Conservation (phyloP, 2,797 vertebrate genomes). For the Poeciliopsis gracilis region DNA sequence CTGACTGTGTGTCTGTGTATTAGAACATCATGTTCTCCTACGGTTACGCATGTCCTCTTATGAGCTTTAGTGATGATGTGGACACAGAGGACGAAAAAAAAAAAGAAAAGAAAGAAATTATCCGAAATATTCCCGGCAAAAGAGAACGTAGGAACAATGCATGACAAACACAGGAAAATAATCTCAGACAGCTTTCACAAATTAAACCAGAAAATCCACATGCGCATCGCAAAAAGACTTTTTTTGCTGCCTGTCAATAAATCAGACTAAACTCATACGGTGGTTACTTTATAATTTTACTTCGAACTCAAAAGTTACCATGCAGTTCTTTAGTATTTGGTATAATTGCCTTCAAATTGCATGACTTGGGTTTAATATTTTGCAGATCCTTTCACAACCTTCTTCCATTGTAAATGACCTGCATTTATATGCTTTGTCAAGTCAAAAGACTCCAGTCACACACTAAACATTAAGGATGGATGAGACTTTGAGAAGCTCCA, state of each 20-base stretch:
- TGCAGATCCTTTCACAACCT: background rate
- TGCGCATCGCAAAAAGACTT: background rate
- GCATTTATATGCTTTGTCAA: background rate
- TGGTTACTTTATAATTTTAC: background rate
- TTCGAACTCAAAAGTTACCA: background rate
- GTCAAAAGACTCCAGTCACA: background rate
- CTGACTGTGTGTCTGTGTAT: background rate
- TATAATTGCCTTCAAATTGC: background rate
- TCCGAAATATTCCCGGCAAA: background rate
- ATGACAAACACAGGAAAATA: background rate
- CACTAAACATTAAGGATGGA: too few species aligned
- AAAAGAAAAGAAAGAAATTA: slow-evolving; percentile 13
- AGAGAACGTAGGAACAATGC: background rate
- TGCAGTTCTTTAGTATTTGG: background rate
- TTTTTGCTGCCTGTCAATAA: background rate
- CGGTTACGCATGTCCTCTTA: slow-evolving; percentile 2
- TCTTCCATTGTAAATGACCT: background rate
- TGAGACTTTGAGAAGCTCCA: too few species aligned
- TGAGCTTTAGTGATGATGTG: slow-evolving; percentile 12
- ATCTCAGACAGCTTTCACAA: background rate
- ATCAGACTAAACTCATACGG: background rate
- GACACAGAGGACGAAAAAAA: slow-evolving; percentile 19
- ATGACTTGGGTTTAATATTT: background rate
- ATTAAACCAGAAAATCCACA: background rate
- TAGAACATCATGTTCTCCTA: slow-evolving; percentile 35